Evolutionary conservation across 2,113 vertebrate species (phyloP).

Genomic region (Phalacrocorax brasilianus): DNA sequence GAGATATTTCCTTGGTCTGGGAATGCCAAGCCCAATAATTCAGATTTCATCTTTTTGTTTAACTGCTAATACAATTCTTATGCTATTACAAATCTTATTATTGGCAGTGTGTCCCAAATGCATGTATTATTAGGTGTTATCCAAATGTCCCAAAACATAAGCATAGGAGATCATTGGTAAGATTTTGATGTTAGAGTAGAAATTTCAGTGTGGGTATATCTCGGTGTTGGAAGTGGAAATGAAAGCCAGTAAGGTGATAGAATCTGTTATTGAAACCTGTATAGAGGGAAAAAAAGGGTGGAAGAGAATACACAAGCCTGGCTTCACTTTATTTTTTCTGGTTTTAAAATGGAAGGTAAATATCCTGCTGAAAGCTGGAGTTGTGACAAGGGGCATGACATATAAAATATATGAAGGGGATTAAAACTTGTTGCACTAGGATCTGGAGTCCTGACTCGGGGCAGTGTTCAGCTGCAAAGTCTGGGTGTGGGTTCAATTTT

Average conservation of each 20-base stretch:
- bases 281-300: neutral
- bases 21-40: neutral
- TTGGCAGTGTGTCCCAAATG: neutral
- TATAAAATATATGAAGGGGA: neutral
- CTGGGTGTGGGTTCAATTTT: neutral
- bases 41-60: neutral
- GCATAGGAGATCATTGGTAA: neutral
- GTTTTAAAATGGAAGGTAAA: neutral
- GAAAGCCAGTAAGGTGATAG: neutral
- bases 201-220: neutral
- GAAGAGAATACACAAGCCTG: neutral
- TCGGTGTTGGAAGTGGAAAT: neutral
- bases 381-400: neutral
- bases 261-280: neutral
- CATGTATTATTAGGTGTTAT: neutral
- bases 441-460: neutral
- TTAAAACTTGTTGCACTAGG: neutral
- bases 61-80: neutral
- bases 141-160: neutral
- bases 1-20: neutral
- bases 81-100: neutral
- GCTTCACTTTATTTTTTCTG: neutral
- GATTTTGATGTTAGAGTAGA: neutral
- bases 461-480: neutral
- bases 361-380: neutral